These are phyloP conservation scores for Anagrus nilaparvatae DNA, from an alignment of 1,140 invertebrate species.

Conservation along the genomic window DNA sequence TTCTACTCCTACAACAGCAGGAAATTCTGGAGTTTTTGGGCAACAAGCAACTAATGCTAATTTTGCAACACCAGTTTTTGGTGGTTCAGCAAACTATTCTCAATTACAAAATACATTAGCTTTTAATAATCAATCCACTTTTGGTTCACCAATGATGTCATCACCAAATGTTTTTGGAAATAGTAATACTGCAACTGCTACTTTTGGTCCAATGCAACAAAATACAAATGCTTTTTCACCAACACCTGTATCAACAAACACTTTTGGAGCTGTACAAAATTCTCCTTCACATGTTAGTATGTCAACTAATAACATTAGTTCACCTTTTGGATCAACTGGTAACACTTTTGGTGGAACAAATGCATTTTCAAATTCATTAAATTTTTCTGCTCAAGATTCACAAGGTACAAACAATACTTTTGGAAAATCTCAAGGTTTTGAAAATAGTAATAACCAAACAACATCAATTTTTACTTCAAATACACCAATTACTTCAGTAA, in stretches of 20 bases:
- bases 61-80: constrained; percentile 27
- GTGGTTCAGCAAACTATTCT: constrained; percentile 14
- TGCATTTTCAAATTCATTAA: not conserved
- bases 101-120: constrained; percentile 17
- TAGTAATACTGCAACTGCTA: constrained; percentile 12
- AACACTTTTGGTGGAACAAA: not conserved
- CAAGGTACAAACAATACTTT: constrained; percentile 3
- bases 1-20: constrained; percentile 4
- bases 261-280: constrained; percentile 15
- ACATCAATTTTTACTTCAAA: not conserved
- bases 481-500: not conserved
- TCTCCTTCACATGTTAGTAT: constrained; percentile 10
- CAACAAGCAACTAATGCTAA: constrained; percentile 16
- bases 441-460: not conserved
- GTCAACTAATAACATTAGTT: not conserved
- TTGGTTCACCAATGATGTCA: constrained; percentile 14
- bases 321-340: constrained; percentile 12
- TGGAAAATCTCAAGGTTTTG: no score
- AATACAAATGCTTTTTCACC: constrained; percentile 11
- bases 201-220: constrained; percentile 19
- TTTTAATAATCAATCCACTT: constrained; percentile 26
- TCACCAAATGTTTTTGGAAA: constrained; percentile 20
- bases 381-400: not conserved
- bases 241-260: constrained; percentile 8
- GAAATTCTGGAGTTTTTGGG: constrained; percentile 20